These are phyloP conservation scores for Trichopria drosophilae DNA, from an alignment of 2,888 invertebrate species.

Conservation along the genomic window DNA sequence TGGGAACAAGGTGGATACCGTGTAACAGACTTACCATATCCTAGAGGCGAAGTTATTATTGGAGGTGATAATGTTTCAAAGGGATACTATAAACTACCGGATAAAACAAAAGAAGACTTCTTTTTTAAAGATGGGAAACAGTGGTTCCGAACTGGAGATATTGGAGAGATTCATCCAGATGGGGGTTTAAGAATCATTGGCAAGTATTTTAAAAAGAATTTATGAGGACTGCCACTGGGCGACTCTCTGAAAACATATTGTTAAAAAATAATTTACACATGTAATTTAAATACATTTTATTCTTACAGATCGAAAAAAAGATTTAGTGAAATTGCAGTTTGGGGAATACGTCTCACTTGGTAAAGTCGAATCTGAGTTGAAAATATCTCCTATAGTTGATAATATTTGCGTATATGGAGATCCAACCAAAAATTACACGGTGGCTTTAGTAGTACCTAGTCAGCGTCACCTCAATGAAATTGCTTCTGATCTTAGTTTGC, in stretches of 20 bases:
- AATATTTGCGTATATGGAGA: slow-evolving; percentile 97
- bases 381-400: slow-evolving; percentile 91
- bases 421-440: slow-evolving; percentile 78
- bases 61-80: slow-evolving; percentile 89
- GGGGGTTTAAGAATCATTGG: slow-evolving; percentile 96
- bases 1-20: slow-evolving; percentile 94
- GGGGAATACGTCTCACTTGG: slow-evolving; percentile 98
- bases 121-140: slow-evolving; percentile 76
- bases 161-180: slow-evolving; percentile 90
- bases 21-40: slow-evolving; percentile 81
- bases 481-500: slow-evolving; percentile 70
- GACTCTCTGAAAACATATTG: too few relatives aligned
- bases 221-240: too few relatives aligned
- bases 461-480: slow-evolving; percentile 71
- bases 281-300: slow-evolving; percentile 21
- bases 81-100: slow-evolving; percentile 90
- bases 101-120: slow-evolving; percentile 88
- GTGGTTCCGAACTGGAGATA: slow-evolving; percentile 97
- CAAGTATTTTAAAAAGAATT: slow-evolving; percentile 61
- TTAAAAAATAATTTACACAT: too few relatives aligned
- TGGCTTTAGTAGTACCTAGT: slow-evolving; percentile 89
- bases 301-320: slow-evolving; percentile 92
- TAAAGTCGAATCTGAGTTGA: slow-evolving; percentile 92
- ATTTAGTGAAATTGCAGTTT: slow-evolving; percentile 94
- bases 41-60: slow-evolving; percentile 81